Percentiles rank a stretch among this genome's conserved stretches.
These are phyloP conservation scores for Stenolophus ochropezus DNA, from an alignment of 2,888 invertebrate species.

Conservation along the genomic window DNA sequence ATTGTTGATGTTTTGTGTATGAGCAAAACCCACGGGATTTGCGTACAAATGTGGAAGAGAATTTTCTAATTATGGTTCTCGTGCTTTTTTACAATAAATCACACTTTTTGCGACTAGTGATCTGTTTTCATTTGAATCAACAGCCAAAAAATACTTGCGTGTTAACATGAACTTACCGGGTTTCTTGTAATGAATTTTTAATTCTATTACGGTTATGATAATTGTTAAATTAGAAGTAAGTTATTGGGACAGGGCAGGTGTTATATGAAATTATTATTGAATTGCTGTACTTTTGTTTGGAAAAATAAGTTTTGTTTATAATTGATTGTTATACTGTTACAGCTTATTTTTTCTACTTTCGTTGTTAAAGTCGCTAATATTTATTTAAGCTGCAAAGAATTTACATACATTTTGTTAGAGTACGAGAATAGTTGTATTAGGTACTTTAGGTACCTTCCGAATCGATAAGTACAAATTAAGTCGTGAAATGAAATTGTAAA, in stretches of 20 bases:
- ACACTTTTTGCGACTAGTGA: neutral
- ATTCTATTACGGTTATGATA: neutral
- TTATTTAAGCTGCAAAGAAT: too few relatives aligned
- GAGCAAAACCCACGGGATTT: neutral
- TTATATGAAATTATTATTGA: neutral
- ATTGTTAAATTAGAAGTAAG: neutral
- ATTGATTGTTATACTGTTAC: too few relatives aligned
- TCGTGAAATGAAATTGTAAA: too few relatives aligned
- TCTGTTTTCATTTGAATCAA: conserved; percentile 1
- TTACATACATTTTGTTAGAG: too few relatives aligned
- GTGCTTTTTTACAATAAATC: neutral
- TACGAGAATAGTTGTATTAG: too few relatives aligned
- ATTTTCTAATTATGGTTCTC: neutral
- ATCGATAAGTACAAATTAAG: too few relatives aligned
- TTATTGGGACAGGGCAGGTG: neutral
- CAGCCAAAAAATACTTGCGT: neutral
- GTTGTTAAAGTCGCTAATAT: too few relatives aligned
- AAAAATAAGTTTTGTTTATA: neutral
- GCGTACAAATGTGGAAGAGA: conserved; percentile 5
- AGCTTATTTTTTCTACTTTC: too few relatives aligned
- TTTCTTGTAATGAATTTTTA: conserved; percentile 4
- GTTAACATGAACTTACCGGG: neutral
- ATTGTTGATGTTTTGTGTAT: conserved; percentile 1
- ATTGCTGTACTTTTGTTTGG: neutral
- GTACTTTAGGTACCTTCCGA: too few relatives aligned